Base-by-base conservation (phyloP, 1,140 invertebrate species). In the Magallana gigas region DNA sequence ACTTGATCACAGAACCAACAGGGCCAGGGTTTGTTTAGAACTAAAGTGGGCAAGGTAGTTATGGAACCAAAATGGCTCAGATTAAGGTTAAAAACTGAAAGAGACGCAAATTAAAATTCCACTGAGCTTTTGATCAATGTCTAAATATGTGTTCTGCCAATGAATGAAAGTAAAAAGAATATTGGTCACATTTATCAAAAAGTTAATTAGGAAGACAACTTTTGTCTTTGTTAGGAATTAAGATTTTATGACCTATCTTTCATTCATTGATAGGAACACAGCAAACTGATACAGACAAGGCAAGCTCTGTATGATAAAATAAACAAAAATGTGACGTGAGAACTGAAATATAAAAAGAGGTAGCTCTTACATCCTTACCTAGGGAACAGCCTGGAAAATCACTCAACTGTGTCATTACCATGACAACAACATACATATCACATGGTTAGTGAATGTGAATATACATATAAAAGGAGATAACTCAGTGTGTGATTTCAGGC, bases 401-500 rank as follows among this genome's bases (percentile, higher is more conserved):
- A 83, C 48, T 83, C 48, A 83, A 57, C 84, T n/a, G 12, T 85
- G 84, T 68, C 57, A 56, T 36, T 64, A 62, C 59, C 62, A 36
- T 68, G 81, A 81, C 12, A 82, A 82, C 57, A 85, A 36, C 14
- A 83, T 48, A 71, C 58, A 86, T 80, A 76, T 88, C 83, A 88
- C 84, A 84, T 85, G 68, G 68, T 85, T 86, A 88, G 85, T 58
- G 87, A 88, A 86, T 86, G 82, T 87, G 59, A 84, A 60, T 59
- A 71, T 68, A 16, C 16, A 68, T 16, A 68, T 68, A 48, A 48
- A 48, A 0, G 36, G 36, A 48, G 5, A 48, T 48, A 48, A 48
- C 36, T 48, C 36, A 48, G 36, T 48, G 36, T 48, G 36, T 48
- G 36, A 48, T 0, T 48, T 48, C 36, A 48, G 36, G 36, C 36